Evolutionary conservation across 2,888 invertebrate genomes (phyloP).

Genomic region (Reticulitermes lucifugus): DNA sequence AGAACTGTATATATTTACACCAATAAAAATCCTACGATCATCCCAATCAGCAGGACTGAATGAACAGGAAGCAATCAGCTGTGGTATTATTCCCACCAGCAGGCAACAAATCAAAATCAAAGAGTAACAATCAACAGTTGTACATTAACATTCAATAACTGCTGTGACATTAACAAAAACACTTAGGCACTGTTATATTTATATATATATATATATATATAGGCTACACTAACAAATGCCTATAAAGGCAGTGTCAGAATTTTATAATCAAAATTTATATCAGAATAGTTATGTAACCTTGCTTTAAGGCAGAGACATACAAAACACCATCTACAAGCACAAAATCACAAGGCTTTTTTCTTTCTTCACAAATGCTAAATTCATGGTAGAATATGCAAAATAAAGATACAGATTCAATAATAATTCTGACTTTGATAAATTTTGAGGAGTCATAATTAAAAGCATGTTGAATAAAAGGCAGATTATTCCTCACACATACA

Average conservation of each 20-base stretch:
- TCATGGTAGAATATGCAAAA: not conserved
- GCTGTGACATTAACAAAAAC: constrained; percentile 11
- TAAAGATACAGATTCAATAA: not conserved
- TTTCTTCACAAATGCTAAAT: not conserved
- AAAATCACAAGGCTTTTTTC: not conserved
- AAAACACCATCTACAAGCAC: not conserved
- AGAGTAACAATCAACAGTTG: not conserved
- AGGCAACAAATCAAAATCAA: constrained; percentile 16
- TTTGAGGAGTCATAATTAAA: not conserved
- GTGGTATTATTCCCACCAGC: not conserved
- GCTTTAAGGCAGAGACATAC: constrained; percentile 18
- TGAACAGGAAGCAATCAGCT: constrained; percentile 27
- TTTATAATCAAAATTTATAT: constrained; percentile 8
- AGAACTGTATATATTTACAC: not conserved
- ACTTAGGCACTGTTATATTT: constrained; percentile 6
- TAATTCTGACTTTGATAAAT: not conserved
- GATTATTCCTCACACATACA: not conserved
- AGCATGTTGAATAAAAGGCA: not conserved
- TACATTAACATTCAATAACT: constrained; percentile 10
- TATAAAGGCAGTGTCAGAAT: constrained; percentile 7
- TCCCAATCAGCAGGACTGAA: not conserved
- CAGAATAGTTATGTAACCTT: constrained; percentile 5
- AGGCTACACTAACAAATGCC: constrained; percentile 28
- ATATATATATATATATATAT: not conserved
- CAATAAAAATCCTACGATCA: not conserved